Evolutionary conservation across 35 echinoderm and acorn worm species (phyloP), one percentile per base, ranked within the genome.

Genomic region (Eucidaris tribuloides): DNA sequence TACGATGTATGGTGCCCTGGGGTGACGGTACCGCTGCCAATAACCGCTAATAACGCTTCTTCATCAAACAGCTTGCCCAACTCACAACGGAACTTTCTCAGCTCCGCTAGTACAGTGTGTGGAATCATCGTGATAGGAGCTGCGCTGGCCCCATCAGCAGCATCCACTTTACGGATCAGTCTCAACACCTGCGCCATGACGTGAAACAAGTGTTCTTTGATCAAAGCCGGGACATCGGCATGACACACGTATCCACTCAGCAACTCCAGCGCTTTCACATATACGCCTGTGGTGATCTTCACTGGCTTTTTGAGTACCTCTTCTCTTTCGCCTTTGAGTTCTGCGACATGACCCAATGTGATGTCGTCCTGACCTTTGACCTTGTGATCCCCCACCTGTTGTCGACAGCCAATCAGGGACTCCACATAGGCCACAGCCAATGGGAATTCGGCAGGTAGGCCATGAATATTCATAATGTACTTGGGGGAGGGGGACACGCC

Each of bases 171-270:
- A 52, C 80, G 81, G 41, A 87, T 66, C 19, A 81, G 65, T 34
- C 90, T 48, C 31, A 92, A 40, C 3, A 92, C 55, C 79, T 92
- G 90, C 22, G 84, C 90, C 78, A 92, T 71, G 42, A 87, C 66
- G 23, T 79, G 84, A 71, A 92, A 92, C 41, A 87, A n/a, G 79
- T 87, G 86, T 35, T 92, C 90, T 45, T 92, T 92, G 65, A 92
- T 83, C 7, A 81, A 40, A 13, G 90, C 52, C 17, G 90, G 84
- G 5, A 84, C 62, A 37, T 58, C 48, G 34, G 90, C 64, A n/a
- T 55, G 36, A 79, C 84, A 72, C 28, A 92, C 34, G 66, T 92
- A 92, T 28, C 86, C 62, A 28, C 45, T 76, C 7, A 92, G 54
- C 17, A 92, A 72, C 79, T 92, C 90, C 36, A 56, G 37, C 11